Conservation (phyloP, 2,113 vertebrate species). For the Eurypyga helias region DNA sequence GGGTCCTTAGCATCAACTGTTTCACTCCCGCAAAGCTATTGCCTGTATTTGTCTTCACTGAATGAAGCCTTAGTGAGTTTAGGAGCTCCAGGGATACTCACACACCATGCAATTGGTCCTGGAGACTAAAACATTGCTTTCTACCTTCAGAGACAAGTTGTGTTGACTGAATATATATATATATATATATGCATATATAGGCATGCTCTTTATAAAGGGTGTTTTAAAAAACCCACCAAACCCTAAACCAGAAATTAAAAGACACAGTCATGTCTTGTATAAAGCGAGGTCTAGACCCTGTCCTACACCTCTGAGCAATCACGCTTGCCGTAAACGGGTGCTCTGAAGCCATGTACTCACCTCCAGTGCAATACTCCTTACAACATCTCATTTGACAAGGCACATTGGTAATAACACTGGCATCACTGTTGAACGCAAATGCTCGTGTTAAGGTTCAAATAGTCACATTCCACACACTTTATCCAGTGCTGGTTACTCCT, state of each 20-base stretch:
- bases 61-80: neutral
- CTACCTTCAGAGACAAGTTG: neutral
- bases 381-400: neutral
- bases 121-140: neutral
- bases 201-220: neutral
- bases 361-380: neutral
- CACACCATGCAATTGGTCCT: fast-evolving
- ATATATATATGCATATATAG: no score
- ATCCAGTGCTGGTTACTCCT: neutral
- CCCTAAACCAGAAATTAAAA: neutral
- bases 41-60: neutral
- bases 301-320: neutral
- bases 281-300: neutral
- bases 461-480: neutral
- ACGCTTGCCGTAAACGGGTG: neutral
- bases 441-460: neutral
- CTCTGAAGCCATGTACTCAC: neutral
- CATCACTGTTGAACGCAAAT: neutral
- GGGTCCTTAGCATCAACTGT: neutral
- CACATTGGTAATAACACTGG: neutral
- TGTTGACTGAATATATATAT: neutral
- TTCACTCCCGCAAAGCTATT: neutral
- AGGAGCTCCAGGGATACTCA: neutral
- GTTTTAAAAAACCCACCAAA: neutral
- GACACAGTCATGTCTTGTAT: neutral